Percentiles rank a stretch among this genome's conserved stretches.
These are phyloP conservation scores for Micromys minutus DNA, from an alignment of 2,113 vertebrate species.

Conservation along the genomic window DNA sequence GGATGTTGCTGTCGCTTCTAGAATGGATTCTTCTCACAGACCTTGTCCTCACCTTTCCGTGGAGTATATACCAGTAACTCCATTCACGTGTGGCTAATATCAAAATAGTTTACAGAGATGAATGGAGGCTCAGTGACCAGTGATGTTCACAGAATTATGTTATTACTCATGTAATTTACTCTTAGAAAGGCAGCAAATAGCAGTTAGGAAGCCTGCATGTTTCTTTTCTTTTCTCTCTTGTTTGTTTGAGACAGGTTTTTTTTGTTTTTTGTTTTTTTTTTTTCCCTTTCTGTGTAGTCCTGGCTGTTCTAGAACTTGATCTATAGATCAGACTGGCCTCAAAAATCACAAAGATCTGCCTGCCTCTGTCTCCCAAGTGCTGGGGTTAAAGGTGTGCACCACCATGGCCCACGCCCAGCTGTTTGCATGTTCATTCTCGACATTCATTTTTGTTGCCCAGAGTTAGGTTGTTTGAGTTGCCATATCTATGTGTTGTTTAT, in stretches of 20 bases:
- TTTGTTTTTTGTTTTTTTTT: too few relatives aligned
- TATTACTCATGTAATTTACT: background rate
- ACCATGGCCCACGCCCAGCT: background rate
- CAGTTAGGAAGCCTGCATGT: background rate
- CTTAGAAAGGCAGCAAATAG: background rate
- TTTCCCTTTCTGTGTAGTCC: background rate
- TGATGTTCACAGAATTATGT: background rate
- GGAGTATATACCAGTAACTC: background rate
- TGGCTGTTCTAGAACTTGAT: background rate
- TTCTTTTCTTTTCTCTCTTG: background rate
- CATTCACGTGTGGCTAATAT: background rate
- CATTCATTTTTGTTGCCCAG: background rate
- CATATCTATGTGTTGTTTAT: background rate
- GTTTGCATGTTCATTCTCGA: background rate
- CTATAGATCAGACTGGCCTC: background rate
- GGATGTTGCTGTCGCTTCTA: background rate
- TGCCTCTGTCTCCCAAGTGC: background rate
- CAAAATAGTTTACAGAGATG: background rate
- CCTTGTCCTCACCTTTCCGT: background rate
- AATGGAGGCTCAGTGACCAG: background rate
- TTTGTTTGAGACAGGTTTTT: background rate
- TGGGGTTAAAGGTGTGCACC: background rate
- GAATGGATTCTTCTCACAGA: constrained; percentile 7
- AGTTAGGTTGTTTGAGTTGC: background rate
- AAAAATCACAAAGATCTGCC: background rate